Evolutionary conservation across 2,113 vertebrate genomes (phyloP).

Genomic region (Saccopteryx leptura): DNA sequence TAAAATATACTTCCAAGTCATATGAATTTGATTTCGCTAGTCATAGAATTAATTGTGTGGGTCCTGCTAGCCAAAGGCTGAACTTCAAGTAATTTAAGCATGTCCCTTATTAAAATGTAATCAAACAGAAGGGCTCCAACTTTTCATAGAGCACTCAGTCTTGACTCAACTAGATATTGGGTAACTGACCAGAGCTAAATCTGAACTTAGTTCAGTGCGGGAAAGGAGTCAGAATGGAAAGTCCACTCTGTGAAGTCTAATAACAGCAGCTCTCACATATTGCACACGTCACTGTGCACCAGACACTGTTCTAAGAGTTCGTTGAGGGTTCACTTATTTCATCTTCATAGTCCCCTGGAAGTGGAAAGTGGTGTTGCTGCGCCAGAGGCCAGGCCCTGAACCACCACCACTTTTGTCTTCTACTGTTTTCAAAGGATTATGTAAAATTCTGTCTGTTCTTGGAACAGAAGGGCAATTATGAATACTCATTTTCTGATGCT

Average conservation of each 20-base stretch:
- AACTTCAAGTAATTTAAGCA: background rate
- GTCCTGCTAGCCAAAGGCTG: background rate
- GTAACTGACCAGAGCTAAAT: slow-evolving; percentile 8
- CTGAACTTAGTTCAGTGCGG: background rate
- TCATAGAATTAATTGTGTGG: background rate
- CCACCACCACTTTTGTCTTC: background rate
- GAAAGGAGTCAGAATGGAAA: background rate
- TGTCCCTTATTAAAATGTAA: slow-evolving; percentile 45
- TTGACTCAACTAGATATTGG: background rate
- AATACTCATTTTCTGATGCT: no score
- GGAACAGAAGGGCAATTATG: background rate
- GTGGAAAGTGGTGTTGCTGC: background rate
- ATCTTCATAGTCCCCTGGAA: background rate
- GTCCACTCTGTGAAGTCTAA: background rate
- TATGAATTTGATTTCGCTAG: slow-evolving; percentile 1
- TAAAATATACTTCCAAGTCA: background rate
- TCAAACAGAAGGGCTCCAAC: background rate
- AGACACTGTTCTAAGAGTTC: background rate
- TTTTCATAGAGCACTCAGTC: background rate
- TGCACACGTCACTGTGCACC: no score
- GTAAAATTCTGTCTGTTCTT: slow-evolving; percentile 12
- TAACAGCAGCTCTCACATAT: background rate
- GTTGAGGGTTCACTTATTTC: background rate
- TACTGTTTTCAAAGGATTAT: background rate
- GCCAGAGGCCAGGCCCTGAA: background rate